phyloP scores from a whole-genome alignment of 2,797 vertebrate species.

The Sciurus carolinensis region DNA sequence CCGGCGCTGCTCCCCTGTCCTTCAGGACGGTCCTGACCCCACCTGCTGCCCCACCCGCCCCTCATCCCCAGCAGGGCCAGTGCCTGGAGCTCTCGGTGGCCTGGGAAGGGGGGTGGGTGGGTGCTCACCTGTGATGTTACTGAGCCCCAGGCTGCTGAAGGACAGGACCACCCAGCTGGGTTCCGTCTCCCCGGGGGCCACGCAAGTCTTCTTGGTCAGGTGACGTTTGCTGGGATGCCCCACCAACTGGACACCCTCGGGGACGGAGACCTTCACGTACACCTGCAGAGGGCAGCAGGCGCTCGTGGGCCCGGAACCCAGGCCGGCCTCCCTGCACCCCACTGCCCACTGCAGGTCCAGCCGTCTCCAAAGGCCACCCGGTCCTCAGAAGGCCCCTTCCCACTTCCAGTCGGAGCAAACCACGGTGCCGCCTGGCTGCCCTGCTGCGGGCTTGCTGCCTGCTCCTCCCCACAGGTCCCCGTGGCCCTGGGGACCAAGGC shows the following conservation, averaged over 20 bases:
- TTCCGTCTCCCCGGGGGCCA: conserved; percentile 93
- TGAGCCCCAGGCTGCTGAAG: conserved; percentile 93
- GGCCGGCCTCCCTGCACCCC: accelerated
- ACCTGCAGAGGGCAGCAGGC: conserved; percentile 88
- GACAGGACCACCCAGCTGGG: conserved; percentile 94
- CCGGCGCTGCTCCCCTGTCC: background rate
- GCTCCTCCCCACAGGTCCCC: background rate
- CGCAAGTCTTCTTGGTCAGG: conserved; percentile 95
- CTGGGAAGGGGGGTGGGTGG: background rate
- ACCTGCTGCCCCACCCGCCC: background rate
- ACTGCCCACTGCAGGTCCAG: accelerated
- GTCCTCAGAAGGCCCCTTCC: background rate
- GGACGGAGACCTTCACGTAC: conserved; percentile 94
- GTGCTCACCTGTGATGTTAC: conserved; percentile 94
- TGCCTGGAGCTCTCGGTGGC: too few species aligned
- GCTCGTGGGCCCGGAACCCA: background rate
- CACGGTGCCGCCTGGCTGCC: background rate
- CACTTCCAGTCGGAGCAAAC: background rate
- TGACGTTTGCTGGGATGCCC: conserved; percentile 95
- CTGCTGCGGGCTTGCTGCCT: background rate
- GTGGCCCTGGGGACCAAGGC: background rate
- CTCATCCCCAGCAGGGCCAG: background rate
- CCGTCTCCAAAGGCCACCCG: background rate
- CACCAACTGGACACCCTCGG: conserved; percentile 95
- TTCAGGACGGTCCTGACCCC: background rate